A percentile compares a stretch with the other conserved stretches of the same genome.
phyloP scores from a whole-genome alignment of 2,888 invertebrate genomes.

The Sphinx pinastri region DNA sequence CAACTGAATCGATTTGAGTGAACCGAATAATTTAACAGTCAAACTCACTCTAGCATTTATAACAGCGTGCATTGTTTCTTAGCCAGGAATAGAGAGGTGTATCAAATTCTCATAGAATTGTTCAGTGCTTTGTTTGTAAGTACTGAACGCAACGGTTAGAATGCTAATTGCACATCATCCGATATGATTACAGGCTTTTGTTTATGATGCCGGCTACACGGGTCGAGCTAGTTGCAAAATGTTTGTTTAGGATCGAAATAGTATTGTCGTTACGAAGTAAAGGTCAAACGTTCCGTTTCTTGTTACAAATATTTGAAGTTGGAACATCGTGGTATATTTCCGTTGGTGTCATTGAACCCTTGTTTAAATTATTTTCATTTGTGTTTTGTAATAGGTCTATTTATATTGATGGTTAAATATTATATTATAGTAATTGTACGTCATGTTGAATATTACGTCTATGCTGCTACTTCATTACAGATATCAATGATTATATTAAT shows the following conservation, averaged over 20 bases:
- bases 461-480: too few species aligned
- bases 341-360: too few species aligned
- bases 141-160: conserved; percentile 53
- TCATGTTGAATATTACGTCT: too few species aligned
- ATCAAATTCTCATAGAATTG: conserved; percentile 17
- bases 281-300: neutral
- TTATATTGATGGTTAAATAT: too few species aligned
- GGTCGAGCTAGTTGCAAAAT: conserved; percentile 40
- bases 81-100: neutral
- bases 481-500: too few species aligned
- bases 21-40: neutral
- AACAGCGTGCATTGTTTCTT: neutral
- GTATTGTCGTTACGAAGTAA: conserved; percentile 31
- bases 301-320: neutral
- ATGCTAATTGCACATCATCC: conserved; percentile 60
- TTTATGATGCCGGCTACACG: conserved; percentile 45
- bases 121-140: conserved; percentile 41
- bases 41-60: neutral
- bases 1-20: too few species aligned
- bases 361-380: too few species aligned
- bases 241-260: conserved; percentile 51
- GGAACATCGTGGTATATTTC: neutral
- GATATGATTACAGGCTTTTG: conserved; percentile 58
- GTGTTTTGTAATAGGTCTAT: too few species aligned
- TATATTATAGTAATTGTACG: too few species aligned